Conservation (phyloP, 2,888 invertebrate genomes). For the Chaetogeoica ovagalla region DNA sequence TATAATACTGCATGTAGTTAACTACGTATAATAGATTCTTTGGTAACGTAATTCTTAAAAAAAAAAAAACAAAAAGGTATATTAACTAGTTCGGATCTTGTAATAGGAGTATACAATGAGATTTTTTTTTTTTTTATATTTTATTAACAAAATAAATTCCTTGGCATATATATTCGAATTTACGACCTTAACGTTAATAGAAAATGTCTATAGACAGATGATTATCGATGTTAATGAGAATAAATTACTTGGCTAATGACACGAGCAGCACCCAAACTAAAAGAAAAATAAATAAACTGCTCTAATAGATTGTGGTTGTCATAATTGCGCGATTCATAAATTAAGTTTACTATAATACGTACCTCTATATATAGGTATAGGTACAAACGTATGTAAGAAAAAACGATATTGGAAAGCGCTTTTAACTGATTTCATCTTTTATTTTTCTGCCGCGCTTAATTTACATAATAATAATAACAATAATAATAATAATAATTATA, state of each 20-base stretch:
- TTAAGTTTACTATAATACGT: background rate
- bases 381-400: background rate
- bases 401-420: background rate
- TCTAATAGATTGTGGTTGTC: background rate
- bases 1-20: background rate
- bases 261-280: conserved; percentile 3
- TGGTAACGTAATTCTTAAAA: background rate
- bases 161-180: conserved; percentile 27
- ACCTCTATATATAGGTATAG: background rate
- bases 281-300: background rate
- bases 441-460: background rate
- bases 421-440: background rate
- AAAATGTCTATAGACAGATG: background rate
- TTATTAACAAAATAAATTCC: conserved; percentile 20
- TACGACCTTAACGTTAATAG: conserved; percentile 13
- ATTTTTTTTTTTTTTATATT: background rate
- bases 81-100: conserved; percentile 11
- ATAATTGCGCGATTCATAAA: background rate
- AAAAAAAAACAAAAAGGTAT: conserved; percentile 20
- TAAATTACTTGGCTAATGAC: background rate
- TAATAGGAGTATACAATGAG: background rate
- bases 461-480: background rate
- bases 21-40: conserved; percentile 10
- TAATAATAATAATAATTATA: too few relatives aligned
- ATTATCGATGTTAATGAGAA: conserved; percentile 8